These are phyloP conservation scores for Nixonia krombeini DNA, from an alignment of 1,140 invertebrate species.

Conservation along the genomic window DNA sequence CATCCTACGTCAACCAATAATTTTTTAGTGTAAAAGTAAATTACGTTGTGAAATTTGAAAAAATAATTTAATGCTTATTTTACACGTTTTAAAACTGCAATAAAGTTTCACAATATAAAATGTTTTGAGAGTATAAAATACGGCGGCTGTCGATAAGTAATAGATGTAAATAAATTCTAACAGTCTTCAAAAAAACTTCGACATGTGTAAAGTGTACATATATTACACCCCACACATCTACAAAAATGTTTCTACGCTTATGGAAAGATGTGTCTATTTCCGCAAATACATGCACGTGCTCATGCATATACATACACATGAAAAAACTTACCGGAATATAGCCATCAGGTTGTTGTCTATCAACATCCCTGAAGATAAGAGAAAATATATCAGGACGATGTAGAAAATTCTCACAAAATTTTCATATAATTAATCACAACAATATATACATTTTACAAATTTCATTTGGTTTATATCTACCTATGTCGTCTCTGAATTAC, in stretches of 20 bases:
- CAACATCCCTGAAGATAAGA: conserved; percentile 60
- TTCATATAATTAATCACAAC: conserved; percentile 13
- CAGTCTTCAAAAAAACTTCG: too few relatives aligned
- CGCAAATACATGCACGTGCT: conserved; percentile 9
- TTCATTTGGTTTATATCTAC: conserved; percentile 52
- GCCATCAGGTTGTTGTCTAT: conserved; percentile 67
- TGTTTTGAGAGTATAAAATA: too few relatives aligned
- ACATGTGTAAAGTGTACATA: too few relatives aligned
- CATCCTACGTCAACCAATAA: too few relatives aligned
- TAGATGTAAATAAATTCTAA: too few relatives aligned
- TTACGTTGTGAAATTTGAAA: too few relatives aligned
- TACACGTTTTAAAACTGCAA: too few relatives aligned
- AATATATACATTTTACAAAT: conserved; percentile 25
- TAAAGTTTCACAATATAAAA: too few relatives aligned
- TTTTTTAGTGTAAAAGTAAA: too few relatives aligned
- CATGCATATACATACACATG: conserved; percentile 21
- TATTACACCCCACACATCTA: too few relatives aligned
- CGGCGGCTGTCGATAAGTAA: too few relatives aligned
- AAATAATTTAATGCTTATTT: too few relatives aligned
- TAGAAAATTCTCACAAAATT: conserved; percentile 34
- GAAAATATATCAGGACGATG: conserved; percentile 49
- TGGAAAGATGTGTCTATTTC: conserved; percentile 18
- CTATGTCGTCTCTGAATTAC: conserved; percentile 75
- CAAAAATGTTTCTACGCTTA: conserved; percentile 6
- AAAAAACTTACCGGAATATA: conserved; percentile 68